Conservation (phyloP, 2,888 invertebrate genomes). For the Cerastoderma edule region DNA sequence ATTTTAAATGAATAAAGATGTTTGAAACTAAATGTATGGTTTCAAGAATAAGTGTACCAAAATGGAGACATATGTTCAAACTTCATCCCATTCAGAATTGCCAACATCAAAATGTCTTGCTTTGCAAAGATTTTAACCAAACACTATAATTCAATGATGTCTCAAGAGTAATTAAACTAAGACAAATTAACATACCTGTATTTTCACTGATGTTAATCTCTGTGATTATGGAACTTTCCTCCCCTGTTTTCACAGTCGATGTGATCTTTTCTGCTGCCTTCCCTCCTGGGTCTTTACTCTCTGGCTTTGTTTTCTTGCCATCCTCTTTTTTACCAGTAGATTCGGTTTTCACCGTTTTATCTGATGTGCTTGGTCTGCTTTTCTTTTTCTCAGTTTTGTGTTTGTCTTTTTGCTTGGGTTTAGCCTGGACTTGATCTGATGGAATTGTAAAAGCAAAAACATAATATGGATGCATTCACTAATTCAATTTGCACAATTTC, state of each 20-base stretch:
- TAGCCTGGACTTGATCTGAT: constrained; percentile 32
- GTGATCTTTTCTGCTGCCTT: constrained; percentile 28
- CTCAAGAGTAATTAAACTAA: too few species aligned
- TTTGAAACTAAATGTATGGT: too few species aligned
- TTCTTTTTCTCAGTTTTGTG: constrained; percentile 52
- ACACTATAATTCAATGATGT: too few species aligned
- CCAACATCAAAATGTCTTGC: too few species aligned
- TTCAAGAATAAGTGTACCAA: too few species aligned
- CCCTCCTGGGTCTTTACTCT: constrained; percentile 23
- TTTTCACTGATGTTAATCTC: constrained; percentile 61
- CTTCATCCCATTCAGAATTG: too few species aligned
- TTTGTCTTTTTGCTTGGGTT: constrained; percentile 50
- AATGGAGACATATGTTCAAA: too few species aligned
- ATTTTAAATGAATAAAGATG: too few species aligned
- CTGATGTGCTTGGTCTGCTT: constrained; percentile 33
- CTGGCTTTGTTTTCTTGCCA: constrained; percentile 36
- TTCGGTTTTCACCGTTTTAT: constrained; percentile 35
- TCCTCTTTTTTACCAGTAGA: constrained; percentile 27
- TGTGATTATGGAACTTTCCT: constrained; percentile 45
- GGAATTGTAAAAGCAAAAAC: not conserved
- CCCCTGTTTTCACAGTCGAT: constrained; percentile 23
- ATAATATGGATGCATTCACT: too few species aligned
- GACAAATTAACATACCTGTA: constrained; percentile 49
- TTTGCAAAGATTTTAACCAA: too few species aligned
- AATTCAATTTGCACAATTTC: too few species aligned